These are phyloP conservation scores for Gambelia wislizenii DNA, from an alignment of 2,797 vertebrate genomes.

Conservation along the genomic window DNA sequence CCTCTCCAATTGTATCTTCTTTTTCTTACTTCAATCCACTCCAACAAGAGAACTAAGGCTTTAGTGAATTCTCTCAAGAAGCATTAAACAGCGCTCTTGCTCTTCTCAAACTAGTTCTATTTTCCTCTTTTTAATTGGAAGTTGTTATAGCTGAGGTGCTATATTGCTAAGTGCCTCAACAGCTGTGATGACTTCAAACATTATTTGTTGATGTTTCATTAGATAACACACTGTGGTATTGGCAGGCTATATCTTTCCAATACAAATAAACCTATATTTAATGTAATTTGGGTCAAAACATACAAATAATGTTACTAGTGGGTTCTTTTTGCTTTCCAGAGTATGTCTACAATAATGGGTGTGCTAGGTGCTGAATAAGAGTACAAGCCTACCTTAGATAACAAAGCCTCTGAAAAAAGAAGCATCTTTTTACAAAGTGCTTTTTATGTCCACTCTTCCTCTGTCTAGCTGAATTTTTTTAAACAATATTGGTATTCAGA, in stretches of 20 bases:
- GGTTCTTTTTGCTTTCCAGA: background rate
- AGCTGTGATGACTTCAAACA: background rate
- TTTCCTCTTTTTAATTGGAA: background rate
- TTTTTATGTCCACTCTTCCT: too few species aligned
- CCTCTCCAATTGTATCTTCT: background rate
- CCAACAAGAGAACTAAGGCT: background rate
- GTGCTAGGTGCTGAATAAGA: too few species aligned
- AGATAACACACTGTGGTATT: background rate
- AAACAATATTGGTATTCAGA: too few species aligned
- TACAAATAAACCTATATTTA: background rate
- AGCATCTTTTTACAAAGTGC: too few species aligned
- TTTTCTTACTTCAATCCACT: too few species aligned
- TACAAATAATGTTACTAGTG: background rate
- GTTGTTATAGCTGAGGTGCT: background rate
- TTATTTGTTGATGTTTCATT: background rate
- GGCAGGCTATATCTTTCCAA: background rate
- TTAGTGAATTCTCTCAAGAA: background rate
- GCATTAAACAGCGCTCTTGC: background rate
- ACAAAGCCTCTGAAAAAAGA: too few species aligned
- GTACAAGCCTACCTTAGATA: too few species aligned
- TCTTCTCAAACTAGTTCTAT: background rate
- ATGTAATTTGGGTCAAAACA: background rate
- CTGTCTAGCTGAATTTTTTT: too few species aligned
- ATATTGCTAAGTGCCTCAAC: background rate
- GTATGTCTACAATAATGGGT: too few species aligned